A percentile compares a stretch with the other conserved stretches of the same genome.
phyloP scores from a whole-genome alignment of 2,797 vertebrate genomes.

The Catamblyrhynchus diadema region DNA sequence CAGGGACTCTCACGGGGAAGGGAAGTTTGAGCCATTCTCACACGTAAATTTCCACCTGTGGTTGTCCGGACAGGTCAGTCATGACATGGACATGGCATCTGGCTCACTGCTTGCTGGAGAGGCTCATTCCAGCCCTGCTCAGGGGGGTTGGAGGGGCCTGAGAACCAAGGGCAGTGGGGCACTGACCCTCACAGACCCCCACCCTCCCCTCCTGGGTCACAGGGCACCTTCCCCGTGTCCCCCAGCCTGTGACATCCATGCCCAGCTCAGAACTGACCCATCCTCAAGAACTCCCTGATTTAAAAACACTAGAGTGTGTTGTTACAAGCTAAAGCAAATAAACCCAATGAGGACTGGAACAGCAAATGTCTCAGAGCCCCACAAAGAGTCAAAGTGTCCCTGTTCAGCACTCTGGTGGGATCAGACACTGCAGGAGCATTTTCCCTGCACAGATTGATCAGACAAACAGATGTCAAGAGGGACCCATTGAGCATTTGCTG shows the following conservation, averaged over 20 bases:
- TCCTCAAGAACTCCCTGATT: not conserved
- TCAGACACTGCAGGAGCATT: not conserved
- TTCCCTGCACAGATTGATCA: not conserved
- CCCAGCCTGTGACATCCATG: not conserved
- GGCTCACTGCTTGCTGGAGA: fast-evolving
- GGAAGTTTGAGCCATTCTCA: not conserved
- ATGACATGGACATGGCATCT: fast-evolving
- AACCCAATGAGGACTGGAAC: not conserved
- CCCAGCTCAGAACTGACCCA: not conserved
- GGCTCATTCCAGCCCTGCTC: not conserved
- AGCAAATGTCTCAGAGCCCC: not conserved
- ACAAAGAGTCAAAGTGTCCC: not conserved
- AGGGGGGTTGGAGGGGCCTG: not conserved
- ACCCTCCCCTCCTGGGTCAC: no score
- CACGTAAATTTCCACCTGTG: not conserved
- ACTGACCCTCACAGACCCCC: not conserved
- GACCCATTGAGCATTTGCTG: not conserved
- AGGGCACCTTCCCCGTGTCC: fast-evolving
- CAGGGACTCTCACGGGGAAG: fast-evolving
- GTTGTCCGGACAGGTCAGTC: not conserved
- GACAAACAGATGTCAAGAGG: slow-evolving; percentile 31
- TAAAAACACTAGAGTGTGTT: not conserved
- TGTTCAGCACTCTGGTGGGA: not conserved
- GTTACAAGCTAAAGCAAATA: not conserved
- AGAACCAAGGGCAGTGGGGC: no score